Percentiles rank a stretch among this genome's conserved stretches.
Evolutionary conservation across 2,113 vertebrate species (phyloP).

Genomic region (Pollimyrus isidori): DNA sequence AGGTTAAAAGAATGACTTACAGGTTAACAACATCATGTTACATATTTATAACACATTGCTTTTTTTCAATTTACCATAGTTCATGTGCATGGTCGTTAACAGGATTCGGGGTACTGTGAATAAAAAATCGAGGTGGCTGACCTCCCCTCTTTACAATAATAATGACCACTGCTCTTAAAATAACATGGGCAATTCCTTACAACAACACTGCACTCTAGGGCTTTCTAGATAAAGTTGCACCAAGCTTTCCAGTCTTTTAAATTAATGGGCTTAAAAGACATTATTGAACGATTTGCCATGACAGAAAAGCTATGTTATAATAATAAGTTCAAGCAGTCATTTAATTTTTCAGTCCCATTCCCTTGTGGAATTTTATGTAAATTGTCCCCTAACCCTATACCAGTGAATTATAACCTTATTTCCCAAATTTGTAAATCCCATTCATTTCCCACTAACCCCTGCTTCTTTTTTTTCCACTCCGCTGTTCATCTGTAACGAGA

Average conservation of each 20-base stretch:
- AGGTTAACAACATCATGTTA: background rate
- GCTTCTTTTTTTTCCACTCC: background rate
- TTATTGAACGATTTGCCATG: slow-evolving; percentile 9
- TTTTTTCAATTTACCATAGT: background rate
- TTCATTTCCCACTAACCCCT: background rate
- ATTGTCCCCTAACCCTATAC: background rate
- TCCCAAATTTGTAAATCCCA: background rate
- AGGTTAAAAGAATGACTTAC: background rate
- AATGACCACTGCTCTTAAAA: background rate
- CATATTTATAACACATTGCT: background rate
- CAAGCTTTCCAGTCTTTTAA: background rate
- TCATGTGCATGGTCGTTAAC: background rate
- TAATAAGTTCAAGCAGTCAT: background rate
- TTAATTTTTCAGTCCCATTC: background rate
- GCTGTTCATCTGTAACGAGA: background rate
- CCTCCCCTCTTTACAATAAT: background rate
- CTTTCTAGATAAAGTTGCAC: background rate
- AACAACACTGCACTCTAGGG: background rate
- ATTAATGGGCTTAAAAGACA: slow-evolving; percentile 12
- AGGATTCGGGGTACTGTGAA: background rate
- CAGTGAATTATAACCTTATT: slow-evolving; percentile 6
- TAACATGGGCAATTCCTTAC: background rate
- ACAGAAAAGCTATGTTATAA: slow-evolving; percentile 6
- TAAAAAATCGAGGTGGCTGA: background rate
- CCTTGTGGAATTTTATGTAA: slow-evolving; percentile 8